Evolutionary conservation across 2,888 invertebrate genomes (phyloP).

Genomic region (Orthonychiurus folsomi): DNA sequence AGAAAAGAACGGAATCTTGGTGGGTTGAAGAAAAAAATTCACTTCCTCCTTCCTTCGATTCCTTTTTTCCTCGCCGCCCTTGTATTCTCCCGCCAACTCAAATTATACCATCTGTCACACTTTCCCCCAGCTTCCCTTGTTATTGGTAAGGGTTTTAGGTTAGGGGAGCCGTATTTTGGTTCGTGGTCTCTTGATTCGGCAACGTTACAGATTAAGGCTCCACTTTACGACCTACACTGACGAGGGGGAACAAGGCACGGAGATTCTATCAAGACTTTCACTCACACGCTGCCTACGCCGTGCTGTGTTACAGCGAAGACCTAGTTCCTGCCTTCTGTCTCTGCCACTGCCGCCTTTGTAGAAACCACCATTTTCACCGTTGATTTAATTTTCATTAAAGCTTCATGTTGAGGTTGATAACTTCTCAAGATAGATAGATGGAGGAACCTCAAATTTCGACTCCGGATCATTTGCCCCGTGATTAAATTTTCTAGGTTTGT

Average conservation of each 20-base stretch:
- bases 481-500: too few relatives aligned
- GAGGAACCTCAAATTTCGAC: too few relatives aligned
- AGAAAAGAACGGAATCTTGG: not conserved
- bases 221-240: not conserved
- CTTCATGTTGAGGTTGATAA: conserved; percentile 1
- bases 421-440: not conserved
- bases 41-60: not conserved
- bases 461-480: too few relatives aligned
- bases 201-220: not conserved
- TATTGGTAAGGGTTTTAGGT: too few relatives aligned
- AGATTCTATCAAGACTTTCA: not conserved
- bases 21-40: not conserved
- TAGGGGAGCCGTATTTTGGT: not conserved
- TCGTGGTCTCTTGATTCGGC: not conserved
- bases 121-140: not conserved
- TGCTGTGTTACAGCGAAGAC: too few relatives aligned
- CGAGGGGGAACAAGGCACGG: not conserved
- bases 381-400: not conserved
- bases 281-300: not conserved
- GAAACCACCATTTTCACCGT: not conserved
- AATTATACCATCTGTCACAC: not conserved
- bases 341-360: too few relatives aligned
- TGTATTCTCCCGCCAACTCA: not conserved
- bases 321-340: too few relatives aligned
- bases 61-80: not conserved